Conservation (phyloP, 2,888 invertebrate genomes). For the Schizaphis graminum region DNA sequence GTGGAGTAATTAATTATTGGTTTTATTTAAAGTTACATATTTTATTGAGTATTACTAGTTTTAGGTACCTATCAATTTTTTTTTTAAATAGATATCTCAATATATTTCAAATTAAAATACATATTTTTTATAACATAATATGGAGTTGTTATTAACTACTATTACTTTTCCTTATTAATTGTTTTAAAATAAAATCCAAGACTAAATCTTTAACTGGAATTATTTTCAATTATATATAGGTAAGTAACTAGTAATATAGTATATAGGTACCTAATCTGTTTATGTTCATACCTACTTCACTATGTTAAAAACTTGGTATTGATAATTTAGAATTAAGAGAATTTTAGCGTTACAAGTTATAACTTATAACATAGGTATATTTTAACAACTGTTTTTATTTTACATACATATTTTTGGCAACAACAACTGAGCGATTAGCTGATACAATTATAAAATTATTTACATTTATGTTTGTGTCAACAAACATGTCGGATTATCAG, state of each 20-base stretch:
- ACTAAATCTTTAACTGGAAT: background rate
- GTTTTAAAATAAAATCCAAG: background rate
- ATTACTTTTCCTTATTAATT: background rate
- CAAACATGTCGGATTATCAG: background rate
- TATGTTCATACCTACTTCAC: background rate
- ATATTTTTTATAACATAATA: too few relatives aligned
- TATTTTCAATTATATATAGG: background rate
- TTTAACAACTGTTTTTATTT: background rate
- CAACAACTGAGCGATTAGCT: background rate
- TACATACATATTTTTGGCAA: background rate
- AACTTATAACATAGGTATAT: background rate
- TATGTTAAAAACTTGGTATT: background rate
- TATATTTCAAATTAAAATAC: too few relatives aligned
- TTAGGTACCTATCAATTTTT: too few relatives aligned
- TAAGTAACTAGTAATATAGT: too few relatives aligned
- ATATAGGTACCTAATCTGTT: too few relatives aligned
- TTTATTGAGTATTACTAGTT: background rate
- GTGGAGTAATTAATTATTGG: background rate
- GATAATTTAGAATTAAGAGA: background rate
- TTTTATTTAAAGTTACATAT: background rate
- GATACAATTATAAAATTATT: background rate
- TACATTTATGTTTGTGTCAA: background rate
- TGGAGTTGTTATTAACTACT: background rate
- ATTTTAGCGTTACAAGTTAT: background rate
- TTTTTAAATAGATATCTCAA: too few relatives aligned